Evolutionary conservation across 2,888 invertebrate species (phyloP).

Genomic region (Hypomecis punctinalis): DNA sequence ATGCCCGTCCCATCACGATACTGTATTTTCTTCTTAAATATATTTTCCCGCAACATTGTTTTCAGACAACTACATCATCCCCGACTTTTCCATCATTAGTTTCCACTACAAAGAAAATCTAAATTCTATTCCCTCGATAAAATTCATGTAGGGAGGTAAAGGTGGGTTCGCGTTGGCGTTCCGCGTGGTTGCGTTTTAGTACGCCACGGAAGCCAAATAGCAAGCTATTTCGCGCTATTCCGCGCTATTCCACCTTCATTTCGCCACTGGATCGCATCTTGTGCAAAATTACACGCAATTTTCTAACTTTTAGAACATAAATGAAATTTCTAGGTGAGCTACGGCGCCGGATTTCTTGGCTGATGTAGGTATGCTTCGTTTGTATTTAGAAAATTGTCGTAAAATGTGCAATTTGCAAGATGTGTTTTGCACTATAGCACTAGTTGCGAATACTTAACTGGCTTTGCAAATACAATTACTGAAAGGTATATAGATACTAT

Average conservation of each 20-base stretch:
- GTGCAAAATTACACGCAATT: slow-evolving; percentile 47
- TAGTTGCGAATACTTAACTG: no score
- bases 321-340: slow-evolving; percentile 42
- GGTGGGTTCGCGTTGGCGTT: slow-evolving; percentile 36
- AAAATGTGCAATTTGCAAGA: not conserved
- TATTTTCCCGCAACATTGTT: slow-evolving; percentile 17
- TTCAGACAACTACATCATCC: slow-evolving; percentile 3
- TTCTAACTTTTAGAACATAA: slow-evolving; percentile 44
- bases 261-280: slow-evolving; percentile 40
- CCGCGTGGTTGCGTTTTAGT: slow-evolving; percentile 45
- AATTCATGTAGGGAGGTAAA: slow-evolving; percentile 39
- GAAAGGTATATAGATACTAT: no score
- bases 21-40: slow-evolving; percentile 32
- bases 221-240: slow-evolving; percentile 41
- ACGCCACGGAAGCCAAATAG: slow-evolving; percentile 42
- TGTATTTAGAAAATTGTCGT: not conserved
- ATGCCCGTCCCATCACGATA: not conserved
- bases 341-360: slow-evolving; percentile 32
- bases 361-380: not conserved
- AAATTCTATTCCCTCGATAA: slow-evolving; percentile 43
- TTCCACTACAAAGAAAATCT: slow-evolving; percentile 41
- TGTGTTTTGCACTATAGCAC: not conserved
- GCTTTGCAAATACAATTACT: no score
- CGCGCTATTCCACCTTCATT: slow-evolving; percentile 32
- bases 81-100: slow-evolving; percentile 39